Conservation (phyloP, 2,888 invertebrate genomes). For the Cheilosia grossa region DNA sequence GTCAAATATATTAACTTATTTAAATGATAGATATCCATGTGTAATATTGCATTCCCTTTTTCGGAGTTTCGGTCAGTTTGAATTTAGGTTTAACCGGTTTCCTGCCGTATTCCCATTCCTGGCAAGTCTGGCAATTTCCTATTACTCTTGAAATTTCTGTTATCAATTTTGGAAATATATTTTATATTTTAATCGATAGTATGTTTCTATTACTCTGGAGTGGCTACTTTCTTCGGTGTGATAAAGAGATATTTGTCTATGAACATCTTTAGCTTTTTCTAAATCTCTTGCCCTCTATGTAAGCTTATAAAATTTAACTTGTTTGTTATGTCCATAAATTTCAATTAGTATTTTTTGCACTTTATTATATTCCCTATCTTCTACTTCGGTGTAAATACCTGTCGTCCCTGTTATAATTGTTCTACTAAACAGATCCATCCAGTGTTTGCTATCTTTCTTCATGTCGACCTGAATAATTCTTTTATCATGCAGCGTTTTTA, state of each 20-base stretch:
- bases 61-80: constrained; percentile 2
- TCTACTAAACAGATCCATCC: background rate
- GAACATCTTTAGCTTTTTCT: constrained; percentile 8
- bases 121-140: constrained; percentile 20
- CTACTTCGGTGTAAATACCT: background rate
- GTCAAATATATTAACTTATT: too few relatives aligned
- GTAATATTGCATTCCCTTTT: constrained; percentile 14
- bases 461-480: constrained; percentile 10
- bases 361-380: constrained; percentile 6
- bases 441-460: constrained; percentile 3
- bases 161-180: constrained; percentile 19
- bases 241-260: constrained; percentile 4
- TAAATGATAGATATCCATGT: too few relatives aligned
- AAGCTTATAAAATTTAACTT: constrained; percentile 4
- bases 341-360: background rate
- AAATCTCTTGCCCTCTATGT: constrained; percentile 3
- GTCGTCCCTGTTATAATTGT: background rate
- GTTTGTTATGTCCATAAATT: constrained; percentile 5
- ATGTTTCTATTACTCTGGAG: constrained; percentile 10
- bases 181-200: constrained; percentile 14
- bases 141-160: background rate
- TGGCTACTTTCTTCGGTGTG: constrained; percentile 13
- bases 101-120: constrained; percentile 15
- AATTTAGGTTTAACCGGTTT: constrained; percentile 12
- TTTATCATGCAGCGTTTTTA: constrained; percentile 1